These are phyloP conservation scores for Anhinga rufa DNA, from an alignment of 2,113 vertebrate species.

Conservation along the genomic window DNA sequence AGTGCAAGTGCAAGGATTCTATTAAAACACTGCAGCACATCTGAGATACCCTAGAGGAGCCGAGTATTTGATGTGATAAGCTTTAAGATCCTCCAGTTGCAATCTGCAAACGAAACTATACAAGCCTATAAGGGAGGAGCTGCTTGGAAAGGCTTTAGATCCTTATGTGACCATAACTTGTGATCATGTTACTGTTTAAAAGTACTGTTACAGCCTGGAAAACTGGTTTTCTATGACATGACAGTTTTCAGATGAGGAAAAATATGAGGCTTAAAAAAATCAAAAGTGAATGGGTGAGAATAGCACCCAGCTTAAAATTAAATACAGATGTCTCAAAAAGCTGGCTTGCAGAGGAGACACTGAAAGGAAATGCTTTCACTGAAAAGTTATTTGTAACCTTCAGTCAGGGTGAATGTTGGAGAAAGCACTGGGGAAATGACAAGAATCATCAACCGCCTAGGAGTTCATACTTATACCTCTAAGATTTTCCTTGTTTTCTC, in stretches of 20 bases:
- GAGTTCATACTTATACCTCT: not conserved
- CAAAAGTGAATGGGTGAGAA: not conserved
- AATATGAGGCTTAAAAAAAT: not conserved
- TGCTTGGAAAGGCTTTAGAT: not conserved
- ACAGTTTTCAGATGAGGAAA: slow-evolving; percentile 15
- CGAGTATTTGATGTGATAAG: not conserved
- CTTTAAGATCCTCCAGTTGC: not conserved
- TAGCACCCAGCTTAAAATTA: not conserved
- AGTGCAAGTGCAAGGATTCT: not conserved
- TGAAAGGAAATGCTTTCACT: not conserved
- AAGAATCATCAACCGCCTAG: not conserved
- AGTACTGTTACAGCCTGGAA: not conserved
- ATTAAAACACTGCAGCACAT: not conserved
- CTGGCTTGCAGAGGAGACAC: not conserved
- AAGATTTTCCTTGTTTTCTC: not conserved
- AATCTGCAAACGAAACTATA: not conserved
- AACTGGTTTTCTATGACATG: not conserved
- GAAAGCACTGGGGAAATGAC: not conserved
- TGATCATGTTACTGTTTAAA: not conserved
- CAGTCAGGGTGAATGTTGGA: not conserved
- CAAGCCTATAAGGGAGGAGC: not conserved
- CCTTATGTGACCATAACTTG: not conserved
- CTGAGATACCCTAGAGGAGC: not conserved
- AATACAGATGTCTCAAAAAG: not conserved
- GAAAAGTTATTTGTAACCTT: not conserved